Evolutionary conservation across 1,140 invertebrate species (phyloP).

Genomic region (Lordiphosa collinella): DNA sequence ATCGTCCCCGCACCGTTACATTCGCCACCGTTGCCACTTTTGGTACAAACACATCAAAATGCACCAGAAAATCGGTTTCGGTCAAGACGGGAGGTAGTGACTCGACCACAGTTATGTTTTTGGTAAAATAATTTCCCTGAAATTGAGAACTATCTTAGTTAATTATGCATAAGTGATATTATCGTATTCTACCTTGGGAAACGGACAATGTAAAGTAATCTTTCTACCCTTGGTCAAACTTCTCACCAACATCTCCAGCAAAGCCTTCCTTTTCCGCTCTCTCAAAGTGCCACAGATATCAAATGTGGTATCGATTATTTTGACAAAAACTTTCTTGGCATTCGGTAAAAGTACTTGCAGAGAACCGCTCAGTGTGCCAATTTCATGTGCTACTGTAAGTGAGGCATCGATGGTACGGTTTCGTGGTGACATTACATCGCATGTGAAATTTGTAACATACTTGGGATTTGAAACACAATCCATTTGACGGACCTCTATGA

Average conservation of each 20-base stretch:
- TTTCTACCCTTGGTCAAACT: conserved; percentile 18
- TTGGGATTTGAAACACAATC: conserved; percentile 34
- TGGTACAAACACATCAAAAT: conserved; percentile 45
- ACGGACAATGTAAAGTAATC: conserved; percentile 25
- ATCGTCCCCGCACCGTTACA: conserved; percentile 22
- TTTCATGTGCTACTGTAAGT: conserved; percentile 10
- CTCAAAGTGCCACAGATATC: conserved; percentile 48
- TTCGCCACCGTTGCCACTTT: conserved; percentile 25
- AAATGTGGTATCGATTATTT: conserved; percentile 47
- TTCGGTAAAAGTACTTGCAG: conserved; percentile 46
- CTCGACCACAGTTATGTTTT: conserved; percentile 36
- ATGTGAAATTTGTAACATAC: conserved; percentile 22
- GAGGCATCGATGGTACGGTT: conserved; percentile 32
- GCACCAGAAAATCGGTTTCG: conserved; percentile 32
- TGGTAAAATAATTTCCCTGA: conserved; percentile 24
- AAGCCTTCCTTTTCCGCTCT: conserved; percentile 31
- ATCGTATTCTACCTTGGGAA: conserved; percentile 21
- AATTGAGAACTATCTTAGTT: background rate
- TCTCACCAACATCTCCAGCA: conserved; percentile 38
- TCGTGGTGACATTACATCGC: conserved; percentile 14
- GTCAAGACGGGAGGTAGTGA: conserved; percentile 36
- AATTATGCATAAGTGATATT: background rate
- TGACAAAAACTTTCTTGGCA: conserved; percentile 31
- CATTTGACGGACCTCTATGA: conserved; percentile 34
- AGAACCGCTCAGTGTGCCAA: conserved; percentile 5